These are phyloP conservation scores for Eustalomyia histrio DNA, from an alignment of 2,888 invertebrate species.

Conservation along the genomic window DNA sequence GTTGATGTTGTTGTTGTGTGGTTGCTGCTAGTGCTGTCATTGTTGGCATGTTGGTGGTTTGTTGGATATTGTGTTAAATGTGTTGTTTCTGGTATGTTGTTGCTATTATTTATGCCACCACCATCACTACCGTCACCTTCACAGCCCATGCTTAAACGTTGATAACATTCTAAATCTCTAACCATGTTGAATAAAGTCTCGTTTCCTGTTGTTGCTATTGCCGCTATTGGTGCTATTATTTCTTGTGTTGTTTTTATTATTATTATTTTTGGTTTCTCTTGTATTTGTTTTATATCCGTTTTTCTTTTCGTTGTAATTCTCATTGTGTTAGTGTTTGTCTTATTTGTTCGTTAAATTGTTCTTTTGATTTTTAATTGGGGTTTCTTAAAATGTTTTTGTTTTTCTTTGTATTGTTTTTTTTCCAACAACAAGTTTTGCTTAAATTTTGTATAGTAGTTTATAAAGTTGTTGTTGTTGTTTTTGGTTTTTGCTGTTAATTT, in stretches of 20 bases:
- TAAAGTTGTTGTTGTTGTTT: constrained; percentile 26
- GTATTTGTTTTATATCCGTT: constrained; percentile 37
- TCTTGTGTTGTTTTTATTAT: not conserved
- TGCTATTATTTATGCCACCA: not conserved
- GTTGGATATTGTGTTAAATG: constrained; percentile 19
- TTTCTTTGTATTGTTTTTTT: constrained; percentile 5
- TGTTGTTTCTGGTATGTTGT: not conserved
- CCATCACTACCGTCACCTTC: not conserved
- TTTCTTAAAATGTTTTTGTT: constrained; percentile 9
- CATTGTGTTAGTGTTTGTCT: constrained; percentile 45
- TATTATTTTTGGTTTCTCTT: constrained; percentile 10
- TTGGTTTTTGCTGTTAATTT: constrained; percentile 15
- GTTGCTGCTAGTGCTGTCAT: not conserved
- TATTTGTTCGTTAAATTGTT: constrained; percentile 9
- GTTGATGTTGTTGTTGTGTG: no score
- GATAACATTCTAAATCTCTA: constrained; percentile 45
- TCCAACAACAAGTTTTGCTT: not conserved
- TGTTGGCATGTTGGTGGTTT: constrained; percentile 5
- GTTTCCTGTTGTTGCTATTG: constrained; percentile 10
- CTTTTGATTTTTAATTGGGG: not conserved
- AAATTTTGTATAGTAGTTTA: constrained; percentile 27
- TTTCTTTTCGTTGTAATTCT: constrained; percentile 63
- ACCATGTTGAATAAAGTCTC: constrained; percentile 11
- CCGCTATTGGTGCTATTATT: not conserved
- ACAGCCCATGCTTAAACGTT: constrained; percentile 36